phyloP scores from a whole-genome alignment of 2,113 vertebrate genomes.

The Smithornis capensis region DNA sequence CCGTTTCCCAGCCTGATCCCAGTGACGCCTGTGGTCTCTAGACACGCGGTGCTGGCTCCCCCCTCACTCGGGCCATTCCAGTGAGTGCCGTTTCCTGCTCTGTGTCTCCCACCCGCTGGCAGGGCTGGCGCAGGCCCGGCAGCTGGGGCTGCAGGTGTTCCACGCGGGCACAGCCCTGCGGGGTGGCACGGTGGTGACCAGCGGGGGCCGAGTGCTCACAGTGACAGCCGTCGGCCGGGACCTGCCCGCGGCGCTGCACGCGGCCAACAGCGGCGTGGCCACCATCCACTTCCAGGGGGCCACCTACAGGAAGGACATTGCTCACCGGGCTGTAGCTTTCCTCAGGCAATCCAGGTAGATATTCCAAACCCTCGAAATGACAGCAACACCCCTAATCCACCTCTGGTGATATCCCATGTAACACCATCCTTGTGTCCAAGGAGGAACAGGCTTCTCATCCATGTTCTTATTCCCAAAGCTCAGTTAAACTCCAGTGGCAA shows the following conservation, averaged over 20 bases:
- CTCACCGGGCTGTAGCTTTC: conserved; percentile 83
- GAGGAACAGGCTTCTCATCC: neutral
- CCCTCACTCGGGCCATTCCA: accelerated
- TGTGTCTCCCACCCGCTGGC: neutral
- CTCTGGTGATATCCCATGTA: too few species aligned
- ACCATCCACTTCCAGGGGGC: conserved; percentile 83
- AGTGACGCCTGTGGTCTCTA: neutral
- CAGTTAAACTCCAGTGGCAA: neutral
- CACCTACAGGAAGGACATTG: conserved; percentile 87
- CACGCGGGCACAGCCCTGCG: conserved; percentile 87
- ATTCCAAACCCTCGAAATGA: neutral
- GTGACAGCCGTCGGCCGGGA: conserved; percentile 82
- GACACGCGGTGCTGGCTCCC: accelerated
- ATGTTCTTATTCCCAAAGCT: neutral
- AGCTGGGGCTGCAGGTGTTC: conserved; percentile 88
- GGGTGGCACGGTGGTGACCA: conserved; percentile 83
- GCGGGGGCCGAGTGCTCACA: conserved; percentile 87
- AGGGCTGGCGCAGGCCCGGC: conserved; percentile 82
- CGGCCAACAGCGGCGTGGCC: conserved; percentile 82
- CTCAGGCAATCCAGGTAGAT: conserved; percentile 84
- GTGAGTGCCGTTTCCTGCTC: too few species aligned
- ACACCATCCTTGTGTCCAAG: neutral
- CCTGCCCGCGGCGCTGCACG: conserved; percentile 76
- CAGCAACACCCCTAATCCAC: neutral
- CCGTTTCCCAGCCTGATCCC: neutral